Conservation (phyloP, 2,888 invertebrate species). For the Drosophila conformis region DNA sequence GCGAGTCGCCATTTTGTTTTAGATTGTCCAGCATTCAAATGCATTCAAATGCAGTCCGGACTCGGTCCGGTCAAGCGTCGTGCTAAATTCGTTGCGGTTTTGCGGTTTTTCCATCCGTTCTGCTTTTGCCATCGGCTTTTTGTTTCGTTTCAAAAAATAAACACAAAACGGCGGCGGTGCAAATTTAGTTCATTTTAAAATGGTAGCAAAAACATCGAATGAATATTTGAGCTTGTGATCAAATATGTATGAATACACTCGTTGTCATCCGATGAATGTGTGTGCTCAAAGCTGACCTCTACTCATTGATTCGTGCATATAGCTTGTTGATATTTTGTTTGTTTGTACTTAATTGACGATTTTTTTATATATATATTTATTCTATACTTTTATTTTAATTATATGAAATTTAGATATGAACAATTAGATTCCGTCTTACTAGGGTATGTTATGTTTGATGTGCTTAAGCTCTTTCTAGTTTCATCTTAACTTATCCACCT, state of each 20-base stretch:
- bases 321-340: background rate
- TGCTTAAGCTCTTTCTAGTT: background rate
- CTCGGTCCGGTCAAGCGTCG: slow-evolving; percentile 62
- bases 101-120: slow-evolving; percentile 54
- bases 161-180: slow-evolving; percentile 36
- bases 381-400: background rate
- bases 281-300: slow-evolving; percentile 13
- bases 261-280: slow-evolving; percentile 14
- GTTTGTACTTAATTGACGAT: background rate
- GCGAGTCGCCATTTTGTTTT: slow-evolving; percentile 59
- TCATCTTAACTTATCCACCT: background rate
- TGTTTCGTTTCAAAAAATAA: slow-evolving; percentile 25
- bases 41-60: slow-evolving; percentile 39
- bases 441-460: background rate
- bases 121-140: slow-evolving; percentile 30
- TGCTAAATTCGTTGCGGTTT: slow-evolving; percentile 75
- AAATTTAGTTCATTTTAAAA: slow-evolving; percentile 68
- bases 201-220: slow-evolving; percentile 40
- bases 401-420: background rate
- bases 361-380: background rate
- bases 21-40: slow-evolving; percentile 45
- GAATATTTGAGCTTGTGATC: slow-evolving; percentile 66
- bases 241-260: slow-evolving; percentile 56
- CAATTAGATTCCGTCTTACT: background rate
- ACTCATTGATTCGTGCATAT: slow-evolving; percentile 12